These are phyloP conservation scores for Cyanoramphus novaezelandiae DNA, from an alignment of 2,113 vertebrate genomes.

Conservation along the genomic window DNA sequence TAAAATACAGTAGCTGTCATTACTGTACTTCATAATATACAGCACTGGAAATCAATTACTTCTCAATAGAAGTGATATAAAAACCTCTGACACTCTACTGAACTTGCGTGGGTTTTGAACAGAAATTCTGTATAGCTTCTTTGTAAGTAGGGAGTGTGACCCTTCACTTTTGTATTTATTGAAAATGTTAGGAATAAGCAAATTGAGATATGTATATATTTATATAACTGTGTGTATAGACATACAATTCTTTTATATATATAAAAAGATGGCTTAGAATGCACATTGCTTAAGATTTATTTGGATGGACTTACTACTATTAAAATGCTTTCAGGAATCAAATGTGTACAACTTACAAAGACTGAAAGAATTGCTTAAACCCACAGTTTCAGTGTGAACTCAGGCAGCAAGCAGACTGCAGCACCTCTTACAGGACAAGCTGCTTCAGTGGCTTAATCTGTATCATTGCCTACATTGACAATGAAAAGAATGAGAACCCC, in stretches of 20 bases:
- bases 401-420: not conserved
- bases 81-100: not conserved
- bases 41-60: not conserved
- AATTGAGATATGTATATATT: not conserved
- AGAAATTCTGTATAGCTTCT: not conserved
- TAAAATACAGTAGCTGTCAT: not conserved
- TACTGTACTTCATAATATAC: not conserved
- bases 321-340: not conserved
- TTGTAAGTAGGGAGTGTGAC: not conserved
- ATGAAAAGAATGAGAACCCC: not conserved
- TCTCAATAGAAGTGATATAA: not conserved
- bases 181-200: not conserved
- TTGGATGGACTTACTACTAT: not conserved
- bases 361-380: not conserved
- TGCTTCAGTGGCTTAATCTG: not conserved
- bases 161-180: not conserved
- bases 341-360: not conserved
- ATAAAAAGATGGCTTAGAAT: not conserved
- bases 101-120: not conserved
- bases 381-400: not conserved
- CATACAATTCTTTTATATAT: not conserved
- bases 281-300: not conserved
- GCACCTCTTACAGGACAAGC: not conserved
- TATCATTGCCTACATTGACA: accelerated
- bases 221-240: not conserved